A percentile compares a stretch with the other conserved stretches of the same genome.
Evolutionary conservation across 2,888 invertebrate species (phyloP).

Genomic region (Tridacna gigas): DNA sequence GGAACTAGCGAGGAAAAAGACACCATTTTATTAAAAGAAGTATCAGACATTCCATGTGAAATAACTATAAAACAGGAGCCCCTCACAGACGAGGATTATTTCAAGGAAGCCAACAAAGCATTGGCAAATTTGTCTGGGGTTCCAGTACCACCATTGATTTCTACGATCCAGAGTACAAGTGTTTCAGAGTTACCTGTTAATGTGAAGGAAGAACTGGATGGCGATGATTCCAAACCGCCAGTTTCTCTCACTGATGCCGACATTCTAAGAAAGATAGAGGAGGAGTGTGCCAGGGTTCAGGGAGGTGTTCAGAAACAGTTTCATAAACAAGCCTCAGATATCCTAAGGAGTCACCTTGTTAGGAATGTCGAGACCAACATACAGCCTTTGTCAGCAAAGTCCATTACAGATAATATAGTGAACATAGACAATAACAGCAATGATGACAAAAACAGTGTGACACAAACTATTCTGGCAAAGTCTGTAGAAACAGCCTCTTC

Average conservation of each 20-base stretch:
- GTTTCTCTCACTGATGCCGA: slow-evolving; percentile 59
- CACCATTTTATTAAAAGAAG: slow-evolving; percentile 38
- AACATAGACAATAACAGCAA: not conserved
- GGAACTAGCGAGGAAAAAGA: slow-evolving; percentile 30
- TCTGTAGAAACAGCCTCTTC: slow-evolving; percentile 11
- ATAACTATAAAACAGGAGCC: slow-evolving; percentile 46
- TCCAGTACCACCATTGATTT: slow-evolving; percentile 86
- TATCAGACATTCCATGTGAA: slow-evolving; percentile 47
- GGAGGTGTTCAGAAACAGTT: slow-evolving; percentile 43
- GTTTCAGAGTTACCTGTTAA: slow-evolving; percentile 6
- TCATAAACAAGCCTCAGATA: not conserved
- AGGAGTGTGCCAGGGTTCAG: slow-evolving; percentile 86
- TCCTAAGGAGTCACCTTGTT: not conserved
- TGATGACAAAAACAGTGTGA: not conserved
- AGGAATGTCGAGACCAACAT: not conserved
- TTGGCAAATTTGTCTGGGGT: slow-evolving; percentile 94
- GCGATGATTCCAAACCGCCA: slow-evolving; percentile 1
- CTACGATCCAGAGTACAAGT: no score
- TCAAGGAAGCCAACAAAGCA: slow-evolving; percentile 95
- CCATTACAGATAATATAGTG: not conserved
- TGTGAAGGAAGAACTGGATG: slow-evolving; percentile 53
- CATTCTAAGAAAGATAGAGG: slow-evolving; percentile 85
- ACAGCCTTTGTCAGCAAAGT: not conserved
- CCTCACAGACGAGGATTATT: slow-evolving; percentile 85
- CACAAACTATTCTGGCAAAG: not conserved